Evolutionary conservation across 2,113 vertebrate species (phyloP), one percentile per base, ranked within the genome.

Genomic region (Tretioscincus oriximinensis): DNA sequence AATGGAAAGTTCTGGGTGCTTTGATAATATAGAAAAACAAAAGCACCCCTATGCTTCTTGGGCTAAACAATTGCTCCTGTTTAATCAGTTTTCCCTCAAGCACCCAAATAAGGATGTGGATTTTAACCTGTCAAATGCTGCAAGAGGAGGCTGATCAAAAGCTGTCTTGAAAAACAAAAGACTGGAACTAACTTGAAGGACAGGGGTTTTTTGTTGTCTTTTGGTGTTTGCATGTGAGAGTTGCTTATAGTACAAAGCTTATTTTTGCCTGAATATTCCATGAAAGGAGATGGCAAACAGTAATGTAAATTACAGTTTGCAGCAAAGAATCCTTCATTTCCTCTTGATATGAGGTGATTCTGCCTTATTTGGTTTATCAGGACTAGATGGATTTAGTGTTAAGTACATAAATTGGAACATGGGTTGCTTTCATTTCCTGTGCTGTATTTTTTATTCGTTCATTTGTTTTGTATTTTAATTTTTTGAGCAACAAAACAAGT

Each of bases 51-150:
- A 82, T 88, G 89, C 90, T 87, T 83, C 76, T 54, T 0, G 1
- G 74, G 41, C 83, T 90, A 88, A 92, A 92, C 88, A 92, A 88
- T 89, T 79, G 24, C 20, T 77, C 77, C 80, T 93, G 92, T 91
- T 93, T 93, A 92, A 93, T 86, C 86, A 91, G 49, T 86, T 88
- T 76, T 88, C 24, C 54, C 73, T 54, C 26, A 61, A 75, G 26
- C 67, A 0, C 77, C 2, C 78, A 89, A 86, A 74, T 64, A 84
- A 86, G 78, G 81, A 88, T 75, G 80, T 86, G 88, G 83, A 86
- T 85, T 90, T 93, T 93, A 92, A 92, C 89, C 87, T 88, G 92
- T 91, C 92, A 93, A 90, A 79, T 77, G 83, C 75, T 73, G 85
- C 86, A 87, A 86, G 83, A 29, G 67, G 0, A 0, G 20, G 74